These are phyloP conservation scores for Candoia aspera DNA, from an alignment of 2,113 vertebrate species.

Conservation along the genomic window DNA sequence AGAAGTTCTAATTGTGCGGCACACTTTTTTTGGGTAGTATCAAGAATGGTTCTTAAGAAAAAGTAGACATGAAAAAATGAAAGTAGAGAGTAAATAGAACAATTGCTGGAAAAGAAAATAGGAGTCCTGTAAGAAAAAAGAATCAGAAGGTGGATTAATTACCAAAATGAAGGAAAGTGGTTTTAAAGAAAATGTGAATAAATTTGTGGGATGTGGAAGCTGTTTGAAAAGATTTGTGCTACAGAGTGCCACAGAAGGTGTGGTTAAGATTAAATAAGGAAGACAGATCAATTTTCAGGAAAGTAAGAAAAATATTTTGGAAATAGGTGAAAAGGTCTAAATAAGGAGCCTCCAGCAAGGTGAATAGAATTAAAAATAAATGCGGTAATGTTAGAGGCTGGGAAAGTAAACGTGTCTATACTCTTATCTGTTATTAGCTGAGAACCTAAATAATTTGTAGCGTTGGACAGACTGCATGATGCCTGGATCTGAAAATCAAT, in stretches of 20 bases:
- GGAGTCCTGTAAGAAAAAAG: background rate
- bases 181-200: background rate
- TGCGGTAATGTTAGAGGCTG: no score
- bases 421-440: no score
- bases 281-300: background rate
- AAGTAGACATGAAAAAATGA: background rate
- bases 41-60: background rate
- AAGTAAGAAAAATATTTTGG: background rate
- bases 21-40: background rate
- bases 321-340: background rate
- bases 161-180: background rate
- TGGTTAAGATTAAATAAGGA: background rate
- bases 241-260: background rate
- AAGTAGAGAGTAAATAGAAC: background rate
- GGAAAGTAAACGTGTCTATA: no score
- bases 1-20: background rate
- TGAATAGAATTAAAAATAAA: no score
- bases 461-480: no score
- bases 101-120: background rate
- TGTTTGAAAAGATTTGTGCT: background rate
- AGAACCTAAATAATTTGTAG: no score
- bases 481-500: no score
- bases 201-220: background rate
- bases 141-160: background rate
- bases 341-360: no score